phyloP scores from a whole-genome alignment of 64 coral and sea anemone genomes.

The Anthopleura sola region DNA sequence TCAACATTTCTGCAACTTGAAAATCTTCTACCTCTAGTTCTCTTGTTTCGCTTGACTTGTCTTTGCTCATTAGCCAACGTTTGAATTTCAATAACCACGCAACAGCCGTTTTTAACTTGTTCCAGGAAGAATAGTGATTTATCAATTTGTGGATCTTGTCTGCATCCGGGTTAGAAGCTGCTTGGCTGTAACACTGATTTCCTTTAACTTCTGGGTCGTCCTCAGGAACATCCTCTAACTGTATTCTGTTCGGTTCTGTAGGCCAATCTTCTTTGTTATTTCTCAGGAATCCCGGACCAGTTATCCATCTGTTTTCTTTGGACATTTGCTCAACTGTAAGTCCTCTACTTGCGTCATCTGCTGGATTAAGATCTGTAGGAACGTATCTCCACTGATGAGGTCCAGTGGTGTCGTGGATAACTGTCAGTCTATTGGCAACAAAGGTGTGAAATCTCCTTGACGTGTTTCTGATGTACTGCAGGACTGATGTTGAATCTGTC shows the following conservation, averaged over 20 bases:
- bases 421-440: conserved; percentile 38
- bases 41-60: too few relatives aligned
- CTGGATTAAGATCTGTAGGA: conserved; percentile 1
- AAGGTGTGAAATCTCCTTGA: conserved; percentile 28
- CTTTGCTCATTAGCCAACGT: too few relatives aligned
- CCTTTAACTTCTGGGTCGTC: neutral
- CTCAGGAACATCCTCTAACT: neutral
- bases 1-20: too few relatives aligned
- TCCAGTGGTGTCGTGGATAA: conserved; percentile 19
- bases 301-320: conserved; percentile 17
- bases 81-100: too few relatives aligned
- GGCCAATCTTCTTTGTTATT: neutral
- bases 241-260: too few relatives aligned
- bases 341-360: conserved; percentile 34
- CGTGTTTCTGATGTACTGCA: conserved; percentile 51
- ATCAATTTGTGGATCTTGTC: too few relatives aligned
- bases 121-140: too few relatives aligned
- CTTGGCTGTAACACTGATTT: neutral
- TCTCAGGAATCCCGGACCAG: conserved; percentile 29
- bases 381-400: conserved; percentile 29
- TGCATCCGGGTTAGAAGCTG: too few relatives aligned
- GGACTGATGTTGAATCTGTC: conserved; percentile 36
- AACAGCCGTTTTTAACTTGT: too few relatives aligned
- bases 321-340: conserved; percentile 3
- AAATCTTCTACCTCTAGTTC: too few relatives aligned